Conservation (phyloP, 2,888 invertebrate species). For the Acrobasis suavella region DNA sequence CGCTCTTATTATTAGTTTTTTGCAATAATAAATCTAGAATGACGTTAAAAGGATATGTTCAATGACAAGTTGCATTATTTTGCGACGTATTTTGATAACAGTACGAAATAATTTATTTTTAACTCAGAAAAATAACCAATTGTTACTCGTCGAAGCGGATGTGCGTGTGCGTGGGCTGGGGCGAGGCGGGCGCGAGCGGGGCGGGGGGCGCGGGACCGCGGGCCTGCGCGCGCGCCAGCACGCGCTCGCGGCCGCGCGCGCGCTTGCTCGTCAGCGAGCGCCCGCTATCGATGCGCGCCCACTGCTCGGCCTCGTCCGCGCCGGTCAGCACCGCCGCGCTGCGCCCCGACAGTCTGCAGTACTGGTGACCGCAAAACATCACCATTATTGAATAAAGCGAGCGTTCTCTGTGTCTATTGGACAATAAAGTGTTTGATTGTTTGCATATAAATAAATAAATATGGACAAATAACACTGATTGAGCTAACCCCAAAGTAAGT, state of each 20-base stretch:
- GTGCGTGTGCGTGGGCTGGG: conserved; percentile 86
- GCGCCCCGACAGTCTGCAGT: conserved; percentile 49
- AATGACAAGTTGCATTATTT: too few relatives aligned
- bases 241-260: conserved; percentile 60
- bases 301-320: conserved; percentile 89
- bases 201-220: conserved; percentile 51
- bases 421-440: too few relatives aligned
- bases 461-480: too few relatives aligned
- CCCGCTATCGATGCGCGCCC: conserved; percentile 86
- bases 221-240: conserved; percentile 42
- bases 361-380: conserved; percentile 44
- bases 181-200: conserved; percentile 66
- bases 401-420: too few relatives aligned
- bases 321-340: conserved; percentile 74
- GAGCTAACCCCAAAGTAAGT: too few relatives aligned
- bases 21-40: too few relatives aligned
- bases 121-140: too few relatives aligned
- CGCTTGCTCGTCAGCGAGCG: conserved; percentile 58
- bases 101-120: too few relatives aligned
- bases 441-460: too few relatives aligned
- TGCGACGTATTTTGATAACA: too few relatives aligned
- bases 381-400: background rate
- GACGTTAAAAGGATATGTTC: too few relatives aligned
- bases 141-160: conserved; percentile 85
- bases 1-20: too few relatives aligned